Conservation (phyloP, 1,140 invertebrate genomes). For the Drosophila bocqueti region DNA sequence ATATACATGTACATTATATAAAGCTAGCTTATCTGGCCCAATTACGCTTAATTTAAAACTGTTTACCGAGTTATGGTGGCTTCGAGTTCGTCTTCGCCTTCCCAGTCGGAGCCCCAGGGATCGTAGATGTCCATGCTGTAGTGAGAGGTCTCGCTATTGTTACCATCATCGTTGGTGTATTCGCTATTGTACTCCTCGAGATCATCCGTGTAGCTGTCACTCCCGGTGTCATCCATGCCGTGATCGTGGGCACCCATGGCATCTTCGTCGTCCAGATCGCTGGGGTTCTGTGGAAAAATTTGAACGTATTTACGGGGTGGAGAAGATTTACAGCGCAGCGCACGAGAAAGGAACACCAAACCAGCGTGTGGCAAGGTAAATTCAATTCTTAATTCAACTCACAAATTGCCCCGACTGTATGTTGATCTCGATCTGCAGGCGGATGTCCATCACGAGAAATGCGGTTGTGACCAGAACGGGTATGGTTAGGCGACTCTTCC, state of each 20-base stretch:
- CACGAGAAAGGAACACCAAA: not conserved
- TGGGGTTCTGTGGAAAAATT: slow-evolving; percentile 56
- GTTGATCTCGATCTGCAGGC: slow-evolving; percentile 86
- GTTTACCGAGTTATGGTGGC: slow-evolving; percentile 30
- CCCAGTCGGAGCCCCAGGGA: slow-evolving; percentile 64
- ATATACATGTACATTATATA: slow-evolving; percentile 36
- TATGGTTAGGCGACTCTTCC: slow-evolving; percentile 85
- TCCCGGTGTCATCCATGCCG: slow-evolving; percentile 54
- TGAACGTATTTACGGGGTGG: not conserved
- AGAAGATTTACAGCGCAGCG: no score
- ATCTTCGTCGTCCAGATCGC: slow-evolving; percentile 68
- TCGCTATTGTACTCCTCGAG: slow-evolving; percentile 71
- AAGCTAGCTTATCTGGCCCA: slow-evolving; percentile 34
- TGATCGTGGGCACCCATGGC: slow-evolving; percentile 24
- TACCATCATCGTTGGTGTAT: slow-evolving; percentile 67
- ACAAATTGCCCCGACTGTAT: slow-evolving; percentile 85
- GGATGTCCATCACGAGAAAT: slow-evolving; percentile 86
- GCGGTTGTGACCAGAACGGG: slow-evolving; percentile 85
- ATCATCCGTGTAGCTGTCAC: slow-evolving; percentile 66
- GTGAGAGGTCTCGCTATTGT: slow-evolving; percentile 58
- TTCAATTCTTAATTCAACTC: not conserved
- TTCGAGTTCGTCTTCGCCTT: slow-evolving; percentile 53
- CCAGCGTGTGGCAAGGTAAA: not conserved
- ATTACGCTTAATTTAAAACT: slow-evolving; percentile 60
- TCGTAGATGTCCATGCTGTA: slow-evolving; percentile 60